Evolutionary conservation across 2,888 invertebrate genomes (phyloP), one percentile per base, ranked within the genome.

Genomic region (Xestobium rufovillosum): DNA sequence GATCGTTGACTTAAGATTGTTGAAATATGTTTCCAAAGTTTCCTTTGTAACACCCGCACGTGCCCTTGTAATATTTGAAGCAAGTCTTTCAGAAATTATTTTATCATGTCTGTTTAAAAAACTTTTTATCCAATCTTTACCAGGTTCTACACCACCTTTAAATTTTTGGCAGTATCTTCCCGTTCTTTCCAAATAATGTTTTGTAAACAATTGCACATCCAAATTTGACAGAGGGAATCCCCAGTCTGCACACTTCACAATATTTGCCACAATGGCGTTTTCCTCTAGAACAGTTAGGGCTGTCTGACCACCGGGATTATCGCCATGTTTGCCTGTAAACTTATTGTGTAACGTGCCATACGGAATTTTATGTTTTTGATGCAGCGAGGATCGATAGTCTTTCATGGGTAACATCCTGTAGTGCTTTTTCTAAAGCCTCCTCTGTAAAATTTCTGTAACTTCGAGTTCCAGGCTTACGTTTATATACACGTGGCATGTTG

Each of bases 1-100:
- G 31, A 48, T 25, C 14, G 40, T 44, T 16, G 42, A 42, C 9
- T 29, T 10, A 11, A 48, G 36, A 39, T 49, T 45, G 8, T 38
- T 8, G 38, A 50, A 45, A 43, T 42, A 47, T 31, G 44, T 27
- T 13, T 32, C 19, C 8, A 44, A 34, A 14, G 33, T 39, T 27
- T 46, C 37, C 33, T 37, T 42, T 19, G 42, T 42, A 14, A 46
- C 38, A 19, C n/a, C n/a, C 6, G 23, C 23, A n/a, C 23, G 23
- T 8, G 23, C 6, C n/a, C 23, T 19, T 19, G 6, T 19, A 8
- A 19, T 19, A 31, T 37, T 32, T 31, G 39, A 39, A 10, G 39
- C 23, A 36, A 10, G 17, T 31, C 31, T 38, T 41, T 43, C n/a
- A 19, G 6, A 8, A 8, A 19, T n/a, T 19, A 8, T n/a, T 19